Conservation (phyloP, 2,797 vertebrate species). For the Perodicticus potto region DNA sequence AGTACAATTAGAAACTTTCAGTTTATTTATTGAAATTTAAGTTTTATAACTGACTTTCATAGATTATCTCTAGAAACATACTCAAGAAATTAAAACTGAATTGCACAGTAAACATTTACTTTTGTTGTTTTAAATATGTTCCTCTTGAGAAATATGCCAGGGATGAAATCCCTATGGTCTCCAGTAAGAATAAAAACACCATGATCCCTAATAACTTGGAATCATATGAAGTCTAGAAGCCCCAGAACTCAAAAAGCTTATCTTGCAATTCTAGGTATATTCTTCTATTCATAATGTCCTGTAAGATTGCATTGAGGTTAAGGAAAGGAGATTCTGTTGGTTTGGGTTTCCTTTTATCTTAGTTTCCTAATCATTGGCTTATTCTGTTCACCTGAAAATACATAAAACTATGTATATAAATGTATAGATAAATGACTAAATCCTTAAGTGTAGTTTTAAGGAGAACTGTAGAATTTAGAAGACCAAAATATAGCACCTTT, state of each 20-base stretch:
- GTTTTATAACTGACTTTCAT: neutral
- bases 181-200: conserved; percentile 12
- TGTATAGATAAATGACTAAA: neutral
- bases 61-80: neutral
- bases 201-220: neutral
- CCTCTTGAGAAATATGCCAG: conserved; percentile 29
- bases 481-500: neutral
- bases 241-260: neutral
- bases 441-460: neutral
- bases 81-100: conserved; percentile 1
- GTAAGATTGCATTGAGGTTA: neutral
- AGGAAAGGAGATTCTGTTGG: neutral
- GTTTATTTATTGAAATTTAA: neutral
- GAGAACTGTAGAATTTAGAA: neutral
- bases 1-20: neutral
- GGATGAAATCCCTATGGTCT: conserved; percentile 36
- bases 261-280: neutral
- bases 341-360: neutral
- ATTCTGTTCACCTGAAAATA: neutral
- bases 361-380: neutral
- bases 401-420: neutral
- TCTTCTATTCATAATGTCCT: neutral
- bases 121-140: conserved; percentile 20
- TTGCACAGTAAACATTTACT: neutral
- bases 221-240: neutral